Percentiles rank a stretch among this genome's conserved stretches.
These are phyloP conservation scores for Apogon talboti DNA, from an alignment of 2,797 vertebrate species.

Conservation along the genomic window DNA sequence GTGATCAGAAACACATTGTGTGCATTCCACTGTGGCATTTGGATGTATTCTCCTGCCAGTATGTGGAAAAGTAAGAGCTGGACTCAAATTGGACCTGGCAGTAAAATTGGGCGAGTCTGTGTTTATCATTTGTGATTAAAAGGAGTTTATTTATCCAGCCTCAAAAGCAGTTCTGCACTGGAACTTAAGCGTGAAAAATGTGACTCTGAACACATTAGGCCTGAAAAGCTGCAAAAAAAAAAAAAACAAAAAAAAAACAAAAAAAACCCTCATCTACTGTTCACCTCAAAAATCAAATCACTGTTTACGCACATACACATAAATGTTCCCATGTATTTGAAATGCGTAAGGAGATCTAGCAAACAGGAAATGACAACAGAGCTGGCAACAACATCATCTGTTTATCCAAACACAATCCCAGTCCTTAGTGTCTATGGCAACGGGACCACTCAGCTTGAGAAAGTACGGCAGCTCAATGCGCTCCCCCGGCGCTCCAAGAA, in stretches of 20 bases:
- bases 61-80: not conserved
- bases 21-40: constrained; percentile 31
- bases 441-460: constrained; percentile 44
- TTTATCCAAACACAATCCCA: constrained; percentile 50
- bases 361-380: constrained; percentile 42
- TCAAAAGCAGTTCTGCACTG: not conserved
- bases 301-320: not conserved
- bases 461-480: constrained; percentile 32
- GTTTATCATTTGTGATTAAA: constrained; percentile 25
- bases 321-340: not conserved
- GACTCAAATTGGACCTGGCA: constrained; percentile 19
- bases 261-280: too few relatives aligned
- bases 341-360: constrained; percentile 8
- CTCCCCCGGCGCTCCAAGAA: constrained; percentile 30
- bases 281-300: not conserved
- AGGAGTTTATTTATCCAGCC: not conserved
- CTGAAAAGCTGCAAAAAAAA: not conserved
- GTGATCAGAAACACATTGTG: constrained; percentile 39
- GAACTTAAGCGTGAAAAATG: not conserved
- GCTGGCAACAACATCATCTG: constrained; percentile 31
- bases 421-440: constrained; percentile 63
- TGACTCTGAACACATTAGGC: not conserved
- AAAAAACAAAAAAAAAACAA: not conserved
- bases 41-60: constrained; percentile 11
- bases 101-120: not conserved